phyloP scores from a whole-genome alignment of 2,888 invertebrate species.

The Dicyrtoma fusca region DNA sequence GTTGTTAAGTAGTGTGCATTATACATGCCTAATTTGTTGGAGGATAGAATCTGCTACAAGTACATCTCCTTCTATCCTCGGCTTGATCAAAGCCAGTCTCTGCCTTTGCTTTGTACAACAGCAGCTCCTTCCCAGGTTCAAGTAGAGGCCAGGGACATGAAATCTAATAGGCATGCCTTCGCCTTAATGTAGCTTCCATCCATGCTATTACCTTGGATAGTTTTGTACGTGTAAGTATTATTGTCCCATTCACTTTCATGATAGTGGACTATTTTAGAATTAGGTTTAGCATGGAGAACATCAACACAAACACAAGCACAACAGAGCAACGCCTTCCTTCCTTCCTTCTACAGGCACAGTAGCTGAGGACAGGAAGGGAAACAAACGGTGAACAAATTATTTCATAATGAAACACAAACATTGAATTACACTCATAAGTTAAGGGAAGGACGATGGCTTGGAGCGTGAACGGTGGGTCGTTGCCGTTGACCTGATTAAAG shows the following conservation, averaged over 20 bases:
- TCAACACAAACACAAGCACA: not conserved
- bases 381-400: slow-evolving; percentile 11
- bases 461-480: too few species aligned
- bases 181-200: not conserved
- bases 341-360: not conserved
- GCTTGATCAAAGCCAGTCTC: not conserved
- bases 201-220: slow-evolving; percentile 36
- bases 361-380: too few species aligned
- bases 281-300: not conserved
- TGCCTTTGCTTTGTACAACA: not conserved
- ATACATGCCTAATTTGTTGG: too few species aligned
- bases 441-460: too few species aligned
- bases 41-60: too few species aligned
- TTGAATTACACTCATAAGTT: too few species aligned
- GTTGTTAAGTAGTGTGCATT: too few species aligned
- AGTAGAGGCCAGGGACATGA: slow-evolving; percentile 17
- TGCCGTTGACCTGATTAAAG: slow-evolving; percentile 21
- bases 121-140: not conserved
- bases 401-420: slow-evolving; percentile 23
- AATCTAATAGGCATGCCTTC: slow-evolving; percentile 14
- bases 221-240: slow-evolving; percentile 36
- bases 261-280: slow-evolving; percentile 31
- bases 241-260: slow-evolving; percentile 42
- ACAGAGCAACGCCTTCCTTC: not conserved
- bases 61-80: not conserved